Evolutionary conservation across 2,797 vertebrate species (phyloP).

Genomic region (Ispidina picta): DNA sequence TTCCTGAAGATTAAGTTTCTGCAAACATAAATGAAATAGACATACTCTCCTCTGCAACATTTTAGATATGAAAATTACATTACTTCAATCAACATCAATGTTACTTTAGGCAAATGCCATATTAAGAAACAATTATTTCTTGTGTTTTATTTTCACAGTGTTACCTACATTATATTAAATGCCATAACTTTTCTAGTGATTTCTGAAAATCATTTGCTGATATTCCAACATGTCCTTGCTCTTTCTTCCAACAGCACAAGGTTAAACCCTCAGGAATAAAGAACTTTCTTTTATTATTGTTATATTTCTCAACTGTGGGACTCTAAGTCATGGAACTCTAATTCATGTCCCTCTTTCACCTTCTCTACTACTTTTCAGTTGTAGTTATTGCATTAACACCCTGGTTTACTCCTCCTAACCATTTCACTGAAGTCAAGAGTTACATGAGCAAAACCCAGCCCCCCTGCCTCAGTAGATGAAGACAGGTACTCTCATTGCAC

Average conservation of each 20-base stretch:
- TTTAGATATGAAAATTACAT: conserved; percentile 79
- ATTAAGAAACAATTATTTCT: conserved; percentile 64
- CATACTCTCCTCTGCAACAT: conserved; percentile 71
- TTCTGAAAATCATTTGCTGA: not conserved
- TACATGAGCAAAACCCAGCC: not conserved
- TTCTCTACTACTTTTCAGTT: not conserved
- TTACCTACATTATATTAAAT: not conserved
- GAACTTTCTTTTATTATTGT: not conserved
- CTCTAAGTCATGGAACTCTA: not conserved
- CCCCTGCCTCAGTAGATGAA: not conserved
- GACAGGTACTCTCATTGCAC: not conserved
- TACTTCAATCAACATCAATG: conserved; percentile 74
- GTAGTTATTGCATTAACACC: not conserved
- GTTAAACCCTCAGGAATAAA: not conserved
- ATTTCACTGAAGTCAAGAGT: not conserved
- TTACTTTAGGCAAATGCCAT: conserved; percentile 71
- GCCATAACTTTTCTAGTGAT: not conserved
- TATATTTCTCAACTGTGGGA: not conserved
- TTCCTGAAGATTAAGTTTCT: conserved; percentile 89
- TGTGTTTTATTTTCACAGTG: conserved; percentile 29
- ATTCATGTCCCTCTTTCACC: not conserved
- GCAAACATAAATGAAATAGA: conserved; percentile 74
- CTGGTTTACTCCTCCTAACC: not conserved
- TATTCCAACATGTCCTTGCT: not conserved
- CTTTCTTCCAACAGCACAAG: not conserved